Evolutionary conservation across 2,888 invertebrate genomes (phyloP).

Genomic region (Trisateles emortualis): DNA sequence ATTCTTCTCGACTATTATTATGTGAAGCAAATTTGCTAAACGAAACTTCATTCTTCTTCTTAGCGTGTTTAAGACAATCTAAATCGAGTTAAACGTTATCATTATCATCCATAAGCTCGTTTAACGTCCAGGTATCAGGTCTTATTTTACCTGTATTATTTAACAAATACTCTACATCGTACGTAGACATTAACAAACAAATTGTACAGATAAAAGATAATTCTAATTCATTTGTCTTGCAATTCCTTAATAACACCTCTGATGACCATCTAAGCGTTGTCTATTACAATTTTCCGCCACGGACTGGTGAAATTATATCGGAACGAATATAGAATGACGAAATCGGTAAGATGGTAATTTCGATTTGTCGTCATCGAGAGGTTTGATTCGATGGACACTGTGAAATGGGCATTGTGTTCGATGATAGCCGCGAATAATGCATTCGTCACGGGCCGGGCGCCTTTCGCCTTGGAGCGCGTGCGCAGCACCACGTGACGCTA

Average conservation of each 20-base stretch:
- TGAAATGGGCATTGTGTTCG: conserved; percentile 73
- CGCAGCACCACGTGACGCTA: conserved; percentile 60
- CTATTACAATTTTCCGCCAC: conserved; percentile 66
- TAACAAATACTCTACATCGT: too few species aligned
- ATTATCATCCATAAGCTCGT: too few species aligned
- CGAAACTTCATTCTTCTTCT: too few species aligned
- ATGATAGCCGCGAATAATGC: conserved; percentile 70
- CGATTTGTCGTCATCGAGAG: conserved; percentile 69
- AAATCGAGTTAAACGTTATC: too few species aligned
- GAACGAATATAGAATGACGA: conserved; percentile 79
- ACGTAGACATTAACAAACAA: conserved; percentile 30
- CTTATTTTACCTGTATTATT: too few species aligned
- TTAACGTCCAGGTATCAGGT: too few species aligned
- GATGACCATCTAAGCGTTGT: conserved; percentile 52
- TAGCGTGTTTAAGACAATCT: too few species aligned
- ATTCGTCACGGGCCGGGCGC: conserved; percentile 68
- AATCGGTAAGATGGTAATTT: conserved; percentile 79
- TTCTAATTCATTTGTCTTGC: conserved; percentile 55
- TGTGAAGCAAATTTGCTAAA: too few species aligned
- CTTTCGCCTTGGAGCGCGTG: conserved; percentile 53
- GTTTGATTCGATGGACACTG: conserved; percentile 60
- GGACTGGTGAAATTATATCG: conserved; percentile 75
- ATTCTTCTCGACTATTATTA: too few species aligned
- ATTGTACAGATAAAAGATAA: conserved; percentile 43
- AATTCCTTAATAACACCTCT: conserved; percentile 59